Evolutionary conservation across 2,113 vertebrate genomes (phyloP), one percentile per base, ranked within the genome.

Genomic region (Thermophis baileyi): DNA sequence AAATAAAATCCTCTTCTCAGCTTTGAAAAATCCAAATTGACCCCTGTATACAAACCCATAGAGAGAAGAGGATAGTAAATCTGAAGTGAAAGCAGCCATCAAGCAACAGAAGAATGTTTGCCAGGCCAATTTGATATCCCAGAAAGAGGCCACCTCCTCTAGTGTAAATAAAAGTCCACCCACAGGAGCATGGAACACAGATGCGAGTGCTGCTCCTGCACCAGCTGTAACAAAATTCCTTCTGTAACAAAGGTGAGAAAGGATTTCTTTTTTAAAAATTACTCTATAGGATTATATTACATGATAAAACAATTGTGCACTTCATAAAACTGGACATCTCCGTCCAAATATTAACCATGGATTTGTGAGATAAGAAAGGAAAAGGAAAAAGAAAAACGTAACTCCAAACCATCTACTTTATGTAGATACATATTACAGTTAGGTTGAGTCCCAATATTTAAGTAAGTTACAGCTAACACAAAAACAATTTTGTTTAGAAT

Each of bases 101-200:
- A 96, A 91, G 90, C 96, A 98, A 93, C 94, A 97, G 89, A 90
- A 97, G 74, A 95, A 96, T 30, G 94, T 97, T 93, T 97, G 95
- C 94, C 95, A 97, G 90, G 93, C 95, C 89, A 97, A 51, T 30
- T 85, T 96, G 49, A 95, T 94, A 89, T 96, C 93, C 95, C 96
- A 96, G 30, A 96, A 97, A 0, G 92, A 96, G 60, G 96, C 95
- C n/a, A 96, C 94, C 87, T 96, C 96, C 87, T 95, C 96, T 22
- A 97, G 40, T 0, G 91, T 94, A 90, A 97, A 94, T 2, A 96
- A 93, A 69, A 96, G 93, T 46, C 95, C 93, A 0, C 94, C 91
- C 0, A 95, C 53, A 0, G 94, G 94, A 55, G 93, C 96, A 57
- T 60, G 50, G 85, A 97, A 97, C 9, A 96, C 92, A 0, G 0